Evolutionary conservation across 1,140 invertebrate species (phyloP), one percentile per base, ranked within the genome.

Genomic region (Drosophila punjabiensis): DNA sequence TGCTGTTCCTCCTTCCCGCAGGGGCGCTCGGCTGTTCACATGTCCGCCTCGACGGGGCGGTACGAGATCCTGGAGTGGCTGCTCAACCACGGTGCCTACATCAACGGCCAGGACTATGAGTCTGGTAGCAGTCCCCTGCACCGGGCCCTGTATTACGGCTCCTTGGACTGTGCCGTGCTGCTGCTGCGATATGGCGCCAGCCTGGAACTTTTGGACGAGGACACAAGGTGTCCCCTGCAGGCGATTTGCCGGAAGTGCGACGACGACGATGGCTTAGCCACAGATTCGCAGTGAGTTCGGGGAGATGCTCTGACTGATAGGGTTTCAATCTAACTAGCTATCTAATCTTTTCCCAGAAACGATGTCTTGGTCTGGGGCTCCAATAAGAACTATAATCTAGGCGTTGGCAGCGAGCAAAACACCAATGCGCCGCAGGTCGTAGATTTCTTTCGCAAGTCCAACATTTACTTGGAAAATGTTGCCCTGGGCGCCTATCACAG

Each of bases 121-220:
- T 96, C 95, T 37, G 95, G 95, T 0, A 96, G 95, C 93, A 96
- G 96, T 55, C 93, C 96, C 0, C 84, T 97, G n/a, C 96, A 97
- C 86, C 93, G 96, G 59, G 95, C 96, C 50, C 81, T 96, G 7
- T 96, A 95, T 92, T 96, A 96, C 93, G 96, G 96, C 10, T 95
- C 96, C 70, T 93, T 97, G 39, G 91, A 95, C 63, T 93, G 94
- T 30, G 95, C 95, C 18, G 93, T 95, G 56, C 79, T 94, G 14
- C 88, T 97, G 20, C 93, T 96, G 13, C 94, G 95, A 50, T 89
- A 93, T 66, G 94, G 94, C 53, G 91, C 92, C 43, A 93, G 85
- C 20, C 24, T 88, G 48, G 92, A 93, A 1, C 41, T 93, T 13
- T 55, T 92, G 1, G 93, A 93, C 61, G 83, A 89, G 48, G 88